Percentiles rank a stretch among this genome's conserved stretches.
These are phyloP conservation scores for Nasalis larvatus DNA, from an alignment of 2,113 vertebrate species.

Conservation along the genomic window DNA sequence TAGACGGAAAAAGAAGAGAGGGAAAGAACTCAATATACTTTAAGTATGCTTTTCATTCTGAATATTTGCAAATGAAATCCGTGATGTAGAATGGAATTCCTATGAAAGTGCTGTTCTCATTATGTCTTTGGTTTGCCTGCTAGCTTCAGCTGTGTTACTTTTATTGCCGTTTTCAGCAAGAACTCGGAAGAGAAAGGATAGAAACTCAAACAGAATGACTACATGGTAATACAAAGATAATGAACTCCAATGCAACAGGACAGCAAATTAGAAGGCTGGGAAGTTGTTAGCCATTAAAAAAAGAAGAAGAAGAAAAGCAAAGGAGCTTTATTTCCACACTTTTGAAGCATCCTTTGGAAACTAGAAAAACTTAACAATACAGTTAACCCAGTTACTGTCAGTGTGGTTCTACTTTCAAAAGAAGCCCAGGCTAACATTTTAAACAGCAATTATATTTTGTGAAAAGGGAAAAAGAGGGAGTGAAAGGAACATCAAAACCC, in stretches of 20 bases:
- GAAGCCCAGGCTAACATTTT: slow-evolving; percentile 79
- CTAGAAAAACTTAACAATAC: slow-evolving; percentile 73
- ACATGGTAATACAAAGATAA: slow-evolving; percentile 84
- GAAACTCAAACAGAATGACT: slow-evolving; percentile 81
- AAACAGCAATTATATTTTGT: slow-evolving; percentile 82
- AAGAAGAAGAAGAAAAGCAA: slow-evolving; percentile 29
- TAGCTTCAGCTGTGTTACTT: slow-evolving; percentile 79
- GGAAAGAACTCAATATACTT: slow-evolving; percentile 69
- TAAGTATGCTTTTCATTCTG: slow-evolving; percentile 71
- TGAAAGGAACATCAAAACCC: slow-evolving; percentile 62
- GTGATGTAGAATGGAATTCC: slow-evolving; percentile 78
- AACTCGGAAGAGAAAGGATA: slow-evolving; percentile 70
- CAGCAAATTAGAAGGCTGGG: slow-evolving; percentile 81
- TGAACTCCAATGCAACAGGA: slow-evolving; percentile 79
- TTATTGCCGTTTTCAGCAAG: slow-evolving; percentile 81
- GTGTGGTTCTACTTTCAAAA: slow-evolving; percentile 76
- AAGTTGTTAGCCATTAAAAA: slow-evolving; percentile 75
- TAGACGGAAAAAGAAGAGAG: background rate
- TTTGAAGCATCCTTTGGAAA: slow-evolving; percentile 80
- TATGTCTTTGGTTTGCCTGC: slow-evolving; percentile 75
- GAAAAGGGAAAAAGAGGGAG: slow-evolving; percentile 71
- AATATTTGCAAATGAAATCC: slow-evolving; percentile 80
- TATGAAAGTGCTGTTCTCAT: slow-evolving; percentile 77
- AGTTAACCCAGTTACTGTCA: slow-evolving; percentile 79
- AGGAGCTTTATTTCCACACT: slow-evolving; percentile 80